Conservation (phyloP, 2,888 invertebrate species). For the Amiota communis region DNA sequence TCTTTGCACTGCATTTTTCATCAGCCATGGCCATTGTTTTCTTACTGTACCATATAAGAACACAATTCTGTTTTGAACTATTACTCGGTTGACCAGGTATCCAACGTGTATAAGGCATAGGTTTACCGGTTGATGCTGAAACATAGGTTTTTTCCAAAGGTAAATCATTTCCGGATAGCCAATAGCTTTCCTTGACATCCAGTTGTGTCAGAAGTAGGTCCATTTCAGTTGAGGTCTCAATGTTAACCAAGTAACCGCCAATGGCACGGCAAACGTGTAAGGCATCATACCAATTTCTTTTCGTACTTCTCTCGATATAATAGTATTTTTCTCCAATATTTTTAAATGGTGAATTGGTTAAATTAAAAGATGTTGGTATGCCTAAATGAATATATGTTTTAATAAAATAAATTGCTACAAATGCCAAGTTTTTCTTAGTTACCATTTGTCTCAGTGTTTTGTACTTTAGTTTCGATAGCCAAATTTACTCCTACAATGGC, state of each 20-base stretch:
- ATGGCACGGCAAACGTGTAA: background rate
- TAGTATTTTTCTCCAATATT: slow-evolving; percentile 18
- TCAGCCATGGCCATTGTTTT: no score
- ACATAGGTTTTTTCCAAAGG: background rate
- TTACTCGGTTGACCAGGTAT: no score
- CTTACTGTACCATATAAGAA: no score
- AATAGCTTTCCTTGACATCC: background rate
- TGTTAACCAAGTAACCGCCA: background rate
- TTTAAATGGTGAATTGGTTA: background rate
- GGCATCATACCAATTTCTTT: slow-evolving; percentile 12
- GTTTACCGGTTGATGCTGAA: background rate
- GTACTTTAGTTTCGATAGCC: no score
- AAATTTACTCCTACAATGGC: no score
- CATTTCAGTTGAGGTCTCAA: background rate
- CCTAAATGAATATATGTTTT: no score
- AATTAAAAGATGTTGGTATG: no score
- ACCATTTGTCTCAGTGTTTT: no score
- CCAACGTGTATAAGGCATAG: background rate
- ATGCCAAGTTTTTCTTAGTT: no score
- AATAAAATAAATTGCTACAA: no score
- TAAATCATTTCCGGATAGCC: background rate
- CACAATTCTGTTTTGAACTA: no score
- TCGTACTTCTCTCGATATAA: background rate
- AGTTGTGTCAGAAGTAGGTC: background rate
- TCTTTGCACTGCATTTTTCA: no score